These are phyloP conservation scores for Anthoptus insignis DNA, from an alignment of 2,888 invertebrate genomes.

Conservation along the genomic window DNA sequence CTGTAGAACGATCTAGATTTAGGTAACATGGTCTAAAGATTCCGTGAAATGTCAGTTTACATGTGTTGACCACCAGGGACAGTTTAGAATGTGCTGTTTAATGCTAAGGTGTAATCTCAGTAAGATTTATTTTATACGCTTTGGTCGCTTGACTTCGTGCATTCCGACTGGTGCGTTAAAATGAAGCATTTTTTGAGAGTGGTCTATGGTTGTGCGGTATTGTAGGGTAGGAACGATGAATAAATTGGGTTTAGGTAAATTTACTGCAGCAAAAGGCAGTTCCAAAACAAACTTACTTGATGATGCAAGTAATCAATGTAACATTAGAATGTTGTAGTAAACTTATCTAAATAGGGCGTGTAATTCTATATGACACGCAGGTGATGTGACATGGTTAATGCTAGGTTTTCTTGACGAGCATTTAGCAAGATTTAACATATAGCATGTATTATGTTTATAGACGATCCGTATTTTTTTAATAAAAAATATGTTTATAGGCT, in stretches of 20 bases:
- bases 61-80: conserved; percentile 32
- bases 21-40: conserved; percentile 24
- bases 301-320: not conserved
- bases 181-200: conserved; percentile 24
- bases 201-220: conserved; percentile 10
- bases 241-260: conserved; percentile 23
- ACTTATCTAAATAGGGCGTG: conserved; percentile 33
- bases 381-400: conserved; percentile 48
- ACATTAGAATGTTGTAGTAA: conserved; percentile 30
- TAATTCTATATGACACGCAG: conserved; percentile 38
- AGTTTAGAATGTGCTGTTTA: conserved; percentile 50
- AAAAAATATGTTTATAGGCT: conserved; percentile 20
- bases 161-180: conserved; percentile 83
- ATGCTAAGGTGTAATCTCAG: conserved; percentile 76
- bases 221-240: conserved; percentile 18
- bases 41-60: conserved; percentile 13
- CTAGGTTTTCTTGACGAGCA: conserved; percentile 76
- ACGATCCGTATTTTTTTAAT: conserved; percentile 31
- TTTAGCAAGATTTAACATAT: conserved; percentile 75
- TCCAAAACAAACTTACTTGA: no score
- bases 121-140: conserved; percentile 81
- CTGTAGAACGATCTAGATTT: conserved; percentile 24
- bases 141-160: conserved; percentile 80
- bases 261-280: conserved; percentile 1
- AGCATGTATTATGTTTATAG: conserved; percentile 1